These are phyloP conservation scores for Oxyruncus cristatus DNA, from an alignment of 2,113 vertebrate genomes.

Conservation along the genomic window DNA sequence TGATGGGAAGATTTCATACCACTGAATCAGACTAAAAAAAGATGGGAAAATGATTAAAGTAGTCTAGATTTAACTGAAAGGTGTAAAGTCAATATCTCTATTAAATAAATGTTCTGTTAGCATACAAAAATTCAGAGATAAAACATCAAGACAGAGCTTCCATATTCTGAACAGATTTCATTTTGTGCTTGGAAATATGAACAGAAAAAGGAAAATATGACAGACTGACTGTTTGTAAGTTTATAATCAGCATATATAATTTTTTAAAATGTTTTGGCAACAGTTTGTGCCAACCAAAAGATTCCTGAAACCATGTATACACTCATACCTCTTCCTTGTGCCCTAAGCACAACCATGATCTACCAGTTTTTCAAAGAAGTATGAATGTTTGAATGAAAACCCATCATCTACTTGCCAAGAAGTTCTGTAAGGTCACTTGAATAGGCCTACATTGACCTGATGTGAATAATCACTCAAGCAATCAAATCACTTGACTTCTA, in stretches of 20 bases:
- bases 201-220: not conserved
- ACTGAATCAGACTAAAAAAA: not conserved
- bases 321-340: not conserved
- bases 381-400: not conserved
- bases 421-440: not conserved
- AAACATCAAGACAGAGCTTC: conserved; percentile 27
- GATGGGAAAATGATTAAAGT: not conserved
- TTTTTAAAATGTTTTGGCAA: not conserved
- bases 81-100: not conserved
- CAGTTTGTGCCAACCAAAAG: not conserved
- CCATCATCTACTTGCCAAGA: not conserved
- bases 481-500: not conserved
- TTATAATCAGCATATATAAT: not conserved
- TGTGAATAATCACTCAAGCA: not conserved
- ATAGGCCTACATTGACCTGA: not conserved
- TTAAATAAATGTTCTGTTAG: not conserved
- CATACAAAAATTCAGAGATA: conserved; percentile 10
- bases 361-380: not conserved
- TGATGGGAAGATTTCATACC: not conserved
- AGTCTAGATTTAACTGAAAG: not conserved
- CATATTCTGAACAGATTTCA: not conserved
- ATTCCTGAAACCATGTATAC: not conserved
- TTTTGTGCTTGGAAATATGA: conserved; percentile 15
- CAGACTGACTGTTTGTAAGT: not conserved
- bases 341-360: not conserved